These are phyloP conservation scores for Drosophila parthenogenetica DNA, from an alignment of 2,888 invertebrate genomes.

Conservation along the genomic window DNA sequence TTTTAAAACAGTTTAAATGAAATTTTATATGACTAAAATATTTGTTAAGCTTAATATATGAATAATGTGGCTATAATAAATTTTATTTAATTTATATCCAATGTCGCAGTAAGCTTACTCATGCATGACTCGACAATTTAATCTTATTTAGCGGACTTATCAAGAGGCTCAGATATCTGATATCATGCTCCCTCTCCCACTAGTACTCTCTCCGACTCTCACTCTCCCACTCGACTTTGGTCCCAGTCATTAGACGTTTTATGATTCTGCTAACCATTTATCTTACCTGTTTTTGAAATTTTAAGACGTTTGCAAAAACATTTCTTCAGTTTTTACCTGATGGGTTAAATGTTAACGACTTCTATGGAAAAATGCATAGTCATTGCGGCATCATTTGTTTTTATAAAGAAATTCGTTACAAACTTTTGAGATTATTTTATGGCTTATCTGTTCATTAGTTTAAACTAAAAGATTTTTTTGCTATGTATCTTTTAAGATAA, in stretches of 20 bases:
- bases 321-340: constrained; percentile 39
- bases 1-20: neutral
- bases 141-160: constrained; percentile 28
- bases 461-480: neutral
- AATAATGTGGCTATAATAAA: constrained; percentile 5
- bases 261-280: constrained; percentile 26
- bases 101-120: constrained; percentile 3
- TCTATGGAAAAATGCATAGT: constrained; percentile 34
- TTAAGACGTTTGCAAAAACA: constrained; percentile 23
- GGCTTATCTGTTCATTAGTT: neutral
- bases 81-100: constrained; percentile 24
- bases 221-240: neutral
- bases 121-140: constrained; percentile 18
- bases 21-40: neutral
- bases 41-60: neutral
- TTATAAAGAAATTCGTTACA: constrained; percentile 13
- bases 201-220: neutral
- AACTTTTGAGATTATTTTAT: neutral
- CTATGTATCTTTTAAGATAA: no score
- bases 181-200: neutral
- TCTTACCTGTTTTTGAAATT: constrained; percentile 24
- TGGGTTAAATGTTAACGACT: constrained; percentile 22
- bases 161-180: constrained; percentile 12
- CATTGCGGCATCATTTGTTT: constrained; percentile 28
- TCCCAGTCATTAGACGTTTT: constrained; percentile 27